Conservation (phyloP, 2,113 vertebrate genomes). For the Pimephales promelas region DNA sequence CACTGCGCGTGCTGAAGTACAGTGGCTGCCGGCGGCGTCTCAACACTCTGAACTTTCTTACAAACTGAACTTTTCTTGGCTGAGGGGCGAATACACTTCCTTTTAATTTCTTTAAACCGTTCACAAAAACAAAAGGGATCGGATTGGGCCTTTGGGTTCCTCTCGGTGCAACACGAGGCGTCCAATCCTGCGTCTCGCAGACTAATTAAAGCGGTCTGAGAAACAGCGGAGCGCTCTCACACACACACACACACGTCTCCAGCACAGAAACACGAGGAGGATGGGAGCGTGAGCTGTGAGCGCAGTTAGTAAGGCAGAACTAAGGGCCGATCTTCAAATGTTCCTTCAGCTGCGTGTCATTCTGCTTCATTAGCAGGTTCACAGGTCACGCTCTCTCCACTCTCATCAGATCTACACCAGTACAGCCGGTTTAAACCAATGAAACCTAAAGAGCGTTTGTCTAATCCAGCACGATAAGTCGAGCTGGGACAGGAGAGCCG, state of each 20-base stretch:
- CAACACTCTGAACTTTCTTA: constrained; percentile 30
- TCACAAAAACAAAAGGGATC: constrained; percentile 33
- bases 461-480: too few species aligned
- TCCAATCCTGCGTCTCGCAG: background rate
- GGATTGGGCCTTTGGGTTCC: constrained; percentile 31
- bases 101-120: constrained; percentile 2
- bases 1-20: constrained; percentile 19
- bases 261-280: background rate
- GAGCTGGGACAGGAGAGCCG: too few species aligned
- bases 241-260: background rate
- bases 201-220: constrained; percentile 33
- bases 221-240: background rate
- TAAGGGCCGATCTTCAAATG: constrained; percentile 53
- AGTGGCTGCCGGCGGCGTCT: constrained; percentile 28
- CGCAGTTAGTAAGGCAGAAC: constrained; percentile 51
- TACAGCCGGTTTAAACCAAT: constrained; percentile 35
- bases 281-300: background rate
- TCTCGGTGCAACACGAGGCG: background rate
- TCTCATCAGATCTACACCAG: constrained; percentile 47
- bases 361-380: constrained; percentile 53
- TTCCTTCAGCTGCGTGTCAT: constrained; percentile 46
- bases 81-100: background rate
- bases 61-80: background rate
- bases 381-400: constrained; percentile 35
- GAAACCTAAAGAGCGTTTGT: constrained; percentile 15